phyloP scores from a whole-genome alignment of 2,797 vertebrate genomes.

The Hapalemur alaotrensis region DNA sequence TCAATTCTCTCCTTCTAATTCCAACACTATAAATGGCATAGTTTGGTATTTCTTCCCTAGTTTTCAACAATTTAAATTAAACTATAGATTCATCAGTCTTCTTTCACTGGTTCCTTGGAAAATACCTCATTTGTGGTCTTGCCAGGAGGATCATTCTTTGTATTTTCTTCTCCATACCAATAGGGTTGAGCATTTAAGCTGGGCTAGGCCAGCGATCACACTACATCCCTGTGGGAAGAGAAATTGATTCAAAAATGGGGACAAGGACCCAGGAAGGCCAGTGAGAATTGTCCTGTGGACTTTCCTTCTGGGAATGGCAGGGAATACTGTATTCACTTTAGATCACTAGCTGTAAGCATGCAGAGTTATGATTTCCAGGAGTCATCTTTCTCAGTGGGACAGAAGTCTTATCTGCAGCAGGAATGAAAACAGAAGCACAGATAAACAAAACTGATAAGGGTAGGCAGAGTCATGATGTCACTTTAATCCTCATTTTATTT shows the following conservation, averaged over 20 bases:
- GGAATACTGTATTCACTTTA: not conserved
- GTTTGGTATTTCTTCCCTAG: not conserved
- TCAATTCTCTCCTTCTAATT: not conserved
- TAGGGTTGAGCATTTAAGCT: not conserved
- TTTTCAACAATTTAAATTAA: not conserved
- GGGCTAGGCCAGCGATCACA: not conserved
- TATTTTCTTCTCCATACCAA: not conserved
- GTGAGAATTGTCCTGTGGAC: not conserved
- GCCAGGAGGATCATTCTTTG: not conserved
- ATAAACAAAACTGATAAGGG: not conserved
- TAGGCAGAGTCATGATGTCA: not conserved
- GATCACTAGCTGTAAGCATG: not conserved
- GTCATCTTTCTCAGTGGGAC: not conserved
- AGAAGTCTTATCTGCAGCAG: not conserved
- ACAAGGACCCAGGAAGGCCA: not conserved
- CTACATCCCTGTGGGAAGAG: not conserved
- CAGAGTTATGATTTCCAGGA: not conserved
- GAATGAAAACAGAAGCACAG: not conserved
- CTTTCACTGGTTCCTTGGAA: not conserved
- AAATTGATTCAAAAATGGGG: not conserved
- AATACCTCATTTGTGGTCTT: not conserved
- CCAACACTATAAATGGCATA: not conserved
- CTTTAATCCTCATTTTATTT: not conserved
- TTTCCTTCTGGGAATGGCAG: not conserved
- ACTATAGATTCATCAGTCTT: not conserved